phyloP scores from a whole-genome alignment of 2,888 invertebrate species.

The Eupithecia centaureata region DNA sequence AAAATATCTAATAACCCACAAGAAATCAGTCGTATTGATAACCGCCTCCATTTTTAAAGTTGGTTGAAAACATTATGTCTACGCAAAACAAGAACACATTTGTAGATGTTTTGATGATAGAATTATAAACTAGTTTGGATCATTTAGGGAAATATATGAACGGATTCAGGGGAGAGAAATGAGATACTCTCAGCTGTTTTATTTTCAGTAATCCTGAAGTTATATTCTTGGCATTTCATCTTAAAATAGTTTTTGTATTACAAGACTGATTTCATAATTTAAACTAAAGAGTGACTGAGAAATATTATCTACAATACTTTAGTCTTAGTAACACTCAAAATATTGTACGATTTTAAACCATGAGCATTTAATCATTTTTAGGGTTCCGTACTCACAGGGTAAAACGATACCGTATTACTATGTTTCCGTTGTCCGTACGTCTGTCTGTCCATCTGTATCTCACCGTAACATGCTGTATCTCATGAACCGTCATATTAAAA shows the following conservation, averaged over 20 bases:
- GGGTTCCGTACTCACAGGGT: too few relatives aligned
- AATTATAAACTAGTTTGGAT: conserved; percentile 1
- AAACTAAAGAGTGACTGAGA: conserved; percentile 12
- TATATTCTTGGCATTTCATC: conserved; percentile 46
- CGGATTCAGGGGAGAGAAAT: conserved; percentile 14
- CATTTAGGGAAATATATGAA: conserved; percentile 16
- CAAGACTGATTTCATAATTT: conserved; percentile 14
- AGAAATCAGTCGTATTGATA: too few relatives aligned
- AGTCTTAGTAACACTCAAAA: conserved; percentile 1
- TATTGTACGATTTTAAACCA: not conserved
- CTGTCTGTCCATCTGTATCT: too few relatives aligned
- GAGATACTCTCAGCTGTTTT: conserved; percentile 8
- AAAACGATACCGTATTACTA: too few relatives aligned
- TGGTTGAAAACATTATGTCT: conserved; percentile 6
- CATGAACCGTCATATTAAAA: too few relatives aligned
- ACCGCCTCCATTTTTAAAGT: too few relatives aligned
- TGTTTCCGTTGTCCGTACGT: too few relatives aligned
- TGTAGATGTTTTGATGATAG: not conserved
- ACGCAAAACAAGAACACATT: not conserved
- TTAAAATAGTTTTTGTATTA: conserved; percentile 20
- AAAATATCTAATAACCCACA: too few relatives aligned
- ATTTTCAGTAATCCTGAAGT: conserved; percentile 19
- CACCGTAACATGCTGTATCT: too few relatives aligned
- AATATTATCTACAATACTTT: conserved; percentile 19
- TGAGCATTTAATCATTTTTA: not conserved